phyloP scores from a whole-genome alignment of 1,140 invertebrate species.

The Nasonia longicornis region DNA sequence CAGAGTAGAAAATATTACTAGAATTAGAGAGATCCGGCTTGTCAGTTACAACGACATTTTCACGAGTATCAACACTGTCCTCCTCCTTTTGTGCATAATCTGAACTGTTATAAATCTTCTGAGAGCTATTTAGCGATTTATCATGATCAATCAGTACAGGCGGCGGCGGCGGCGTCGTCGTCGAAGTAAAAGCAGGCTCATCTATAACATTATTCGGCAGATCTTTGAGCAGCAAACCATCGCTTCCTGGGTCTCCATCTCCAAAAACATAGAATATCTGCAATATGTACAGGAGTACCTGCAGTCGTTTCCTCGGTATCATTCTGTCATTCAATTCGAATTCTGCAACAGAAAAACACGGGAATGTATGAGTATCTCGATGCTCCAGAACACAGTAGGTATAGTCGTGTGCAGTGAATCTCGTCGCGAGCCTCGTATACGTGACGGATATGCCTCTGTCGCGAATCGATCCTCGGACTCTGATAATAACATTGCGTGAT shows the following conservation, averaged over 20 bases:
- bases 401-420: background rate
- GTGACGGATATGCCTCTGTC: slow-evolving; percentile 5
- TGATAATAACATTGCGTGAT: slow-evolving; percentile 37
- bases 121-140: background rate
- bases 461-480: slow-evolving; percentile 23
- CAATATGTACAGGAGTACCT: slow-evolving; percentile 47
- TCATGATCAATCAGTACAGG: background rate
- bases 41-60: background rate
- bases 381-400: background rate
- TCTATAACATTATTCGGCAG: slow-evolving; percentile 35
- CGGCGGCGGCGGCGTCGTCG: background rate
- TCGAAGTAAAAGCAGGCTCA: background rate
- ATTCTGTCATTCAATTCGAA: slow-evolving; percentile 38
- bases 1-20: background rate
- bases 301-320: slow-evolving; percentile 50
- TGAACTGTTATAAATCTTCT: background rate
- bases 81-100: slow-evolving; percentile 2
- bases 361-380: background rate
- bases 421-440: background rate
- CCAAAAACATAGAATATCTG: slow-evolving; percentile 47
- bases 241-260: slow-evolving; percentile 32
- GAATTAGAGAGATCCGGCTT: background rate
- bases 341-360: slow-evolving; percentile 2
- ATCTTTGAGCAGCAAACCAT: slow-evolving; percentile 1
- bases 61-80: slow-evolving; percentile 10